Base-by-base conservation (phyloP, 2,113 vertebrate genomes). In the Oxyura jamaicensis region DNA sequence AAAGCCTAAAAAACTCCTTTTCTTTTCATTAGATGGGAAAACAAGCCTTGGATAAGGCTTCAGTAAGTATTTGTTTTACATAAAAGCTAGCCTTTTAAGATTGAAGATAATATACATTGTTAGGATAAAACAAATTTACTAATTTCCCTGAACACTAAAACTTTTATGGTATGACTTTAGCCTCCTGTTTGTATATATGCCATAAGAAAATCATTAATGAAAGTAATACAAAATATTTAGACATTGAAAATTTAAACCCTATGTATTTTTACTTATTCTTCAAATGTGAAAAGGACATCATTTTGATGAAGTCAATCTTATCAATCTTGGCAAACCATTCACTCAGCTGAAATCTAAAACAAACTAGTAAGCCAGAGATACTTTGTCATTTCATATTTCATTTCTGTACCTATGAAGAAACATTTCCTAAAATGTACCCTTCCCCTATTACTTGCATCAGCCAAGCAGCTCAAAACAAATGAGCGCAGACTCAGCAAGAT, bases 391-490 rank as follows among this genome's bases (percentile, higher is more conserved):
- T 92, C 82, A 9, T 44, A 82, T 77, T 95, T 91, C 68, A 96
- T 97, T 97, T 98, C 95, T 63, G 72, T 95, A 91, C 83, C 97
- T 97, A 96, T 91, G 60, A 96, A 89, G 81, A 68, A 93, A 94
- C 69, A 80, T 91, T 96, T 97, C 95, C 88, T 88, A 94, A 96
- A 97, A 91, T 18, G 82, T 74, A 28, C 68, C 94, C 75, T 82
- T 68, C 96, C 95, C 86, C 56, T 84, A 77, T 62, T 79, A 84
- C 66, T 67, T 97, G 92, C 67, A 35, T 97, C 97, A 97, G 92
- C 71, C 95, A 77, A 10, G 1, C 73, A 95, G 97, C 88, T 95
- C 90, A 86, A 68, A 97, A 67, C 55, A 71, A 85, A 79, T 48
- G 33, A 72, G 72, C 52, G 68, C 53, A 93, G 91, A 85, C 88